Evolutionary conservation across 2,797 vertebrate species (phyloP), one percentile per base, ranked within the genome.

Genomic region (Bradypus variegatus): DNA sequence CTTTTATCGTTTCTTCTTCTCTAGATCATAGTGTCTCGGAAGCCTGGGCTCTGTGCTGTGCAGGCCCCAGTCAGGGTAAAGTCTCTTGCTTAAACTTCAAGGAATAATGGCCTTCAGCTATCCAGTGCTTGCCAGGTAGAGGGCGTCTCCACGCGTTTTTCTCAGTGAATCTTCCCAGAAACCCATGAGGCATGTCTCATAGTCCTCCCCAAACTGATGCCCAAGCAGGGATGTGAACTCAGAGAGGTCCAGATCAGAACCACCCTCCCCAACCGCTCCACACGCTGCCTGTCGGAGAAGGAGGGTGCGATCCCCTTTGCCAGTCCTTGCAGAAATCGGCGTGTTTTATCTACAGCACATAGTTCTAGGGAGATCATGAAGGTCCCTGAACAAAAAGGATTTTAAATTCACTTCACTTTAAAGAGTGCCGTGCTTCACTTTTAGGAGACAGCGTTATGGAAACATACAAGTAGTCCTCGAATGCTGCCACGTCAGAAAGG

Each of bases 1-100:
- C 91, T 89, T 76, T 92, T 89, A 81, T 81, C 76, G 1, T 88
- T 80, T 90, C 91, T 88, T 92, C 50, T 77, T 88, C 67, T 81
- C 90, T 92, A 58, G 76, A 58, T 15, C 36, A 13, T 69, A 75
- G 84, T 31, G 18, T 94, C 90, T 90, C 53, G 36, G 76, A 25
- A 81, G 88, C 86, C 83, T 27, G 36, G 92, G 88, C 90, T 85
- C 60, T 87, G 50, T 62, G 81, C 89, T 86, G 41, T 60, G 67
- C 89, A 67, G 2, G 76, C 13, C 58, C 60, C 53, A 8, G 11
- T 76, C 45, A 2, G 14, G 38, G 65, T n/a, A 27, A 69, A 72
- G 31, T 53, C 14, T 60, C 55, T 85, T 50, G 38, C 55, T 79
- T 77, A 70, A 88, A 48, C 53, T 80, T 50, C 62, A 69, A 36